Evolutionary conservation across 2,797 vertebrate genomes (phyloP).

Genomic region (Spondyliosoma cantharus): DNA sequence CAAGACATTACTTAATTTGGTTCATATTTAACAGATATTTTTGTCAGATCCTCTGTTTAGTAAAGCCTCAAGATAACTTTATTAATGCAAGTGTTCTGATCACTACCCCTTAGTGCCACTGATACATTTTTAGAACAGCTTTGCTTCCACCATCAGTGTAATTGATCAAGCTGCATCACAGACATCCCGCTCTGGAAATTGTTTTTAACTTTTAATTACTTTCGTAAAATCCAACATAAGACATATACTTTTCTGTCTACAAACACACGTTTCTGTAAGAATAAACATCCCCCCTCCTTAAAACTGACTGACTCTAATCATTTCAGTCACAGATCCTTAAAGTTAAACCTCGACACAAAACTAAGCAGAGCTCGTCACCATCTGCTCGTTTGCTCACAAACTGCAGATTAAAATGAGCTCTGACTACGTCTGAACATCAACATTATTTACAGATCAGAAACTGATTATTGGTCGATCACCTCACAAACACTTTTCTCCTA

Average conservation of each 20-base stretch:
- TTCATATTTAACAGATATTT: not conserved
- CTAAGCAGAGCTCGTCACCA: constrained; percentile 26
- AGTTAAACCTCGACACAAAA: constrained; percentile 40
- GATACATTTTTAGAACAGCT: too few relatives aligned
- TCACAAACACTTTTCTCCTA: constrained; percentile 72
- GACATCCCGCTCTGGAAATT: constrained; percentile 27
- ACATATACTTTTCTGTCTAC: constrained; percentile 56
- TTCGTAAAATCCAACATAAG: constrained; percentile 49
- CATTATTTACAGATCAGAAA: constrained; percentile 70
- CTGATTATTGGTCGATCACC: constrained; percentile 51
- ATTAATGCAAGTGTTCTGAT: not conserved
- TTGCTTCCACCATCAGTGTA: too few relatives aligned
- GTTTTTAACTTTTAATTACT: constrained; percentile 59
- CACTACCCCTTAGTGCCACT: not conserved
- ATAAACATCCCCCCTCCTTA: not conserved
- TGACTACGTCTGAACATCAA: constrained; percentile 54
- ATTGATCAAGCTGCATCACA: constrained; percentile 14
- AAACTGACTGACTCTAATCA: constrained; percentile 43
- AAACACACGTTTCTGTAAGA: constrained; percentile 38
- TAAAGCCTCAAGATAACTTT: too few relatives aligned
- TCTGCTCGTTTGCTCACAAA: constrained; percentile 6
- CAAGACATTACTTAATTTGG: not conserved
- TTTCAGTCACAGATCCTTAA: constrained; percentile 34
- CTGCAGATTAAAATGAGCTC: constrained; percentile 30
- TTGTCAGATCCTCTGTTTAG: too few relatives aligned